These are phyloP conservation scores for Salvelinus namaycush DNA, from an alignment of 2,113 vertebrate genomes.

Conservation along the genomic window DNA sequence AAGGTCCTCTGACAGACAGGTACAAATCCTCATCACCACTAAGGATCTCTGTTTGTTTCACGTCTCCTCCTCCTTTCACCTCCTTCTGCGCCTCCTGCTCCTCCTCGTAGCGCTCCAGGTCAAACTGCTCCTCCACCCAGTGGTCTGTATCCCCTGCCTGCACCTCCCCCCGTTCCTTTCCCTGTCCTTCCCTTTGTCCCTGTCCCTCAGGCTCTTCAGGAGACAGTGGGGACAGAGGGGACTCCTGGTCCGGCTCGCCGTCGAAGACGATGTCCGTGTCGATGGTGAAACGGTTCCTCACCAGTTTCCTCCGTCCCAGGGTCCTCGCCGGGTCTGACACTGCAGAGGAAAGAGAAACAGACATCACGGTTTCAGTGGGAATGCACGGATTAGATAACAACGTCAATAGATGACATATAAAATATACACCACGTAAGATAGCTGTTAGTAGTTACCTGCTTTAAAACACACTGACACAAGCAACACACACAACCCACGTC, in stretches of 20 bases:
- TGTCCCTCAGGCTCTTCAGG: slow-evolving; percentile 55
- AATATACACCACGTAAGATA: too few species aligned
- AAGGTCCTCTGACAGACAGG: slow-evolving; percentile 63
- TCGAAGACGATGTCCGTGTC: slow-evolving; percentile 89
- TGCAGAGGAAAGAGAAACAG: slow-evolving; percentile 53
- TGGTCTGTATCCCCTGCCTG: slow-evolving; percentile 70
- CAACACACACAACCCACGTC: neutral
- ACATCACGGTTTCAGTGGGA: neutral
- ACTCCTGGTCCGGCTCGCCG: slow-evolving; percentile 81
- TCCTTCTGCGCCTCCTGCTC: slow-evolving; percentile 43
- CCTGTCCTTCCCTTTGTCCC: slow-evolving; percentile 45
- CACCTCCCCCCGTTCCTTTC: slow-evolving; percentile 52
- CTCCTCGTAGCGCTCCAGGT: slow-evolving; percentile 91
- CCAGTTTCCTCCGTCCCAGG: slow-evolving; percentile 88
- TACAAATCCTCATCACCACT: slow-evolving; percentile 90
- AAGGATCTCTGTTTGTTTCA: slow-evolving; percentile 95
- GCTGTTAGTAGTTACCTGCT: too few species aligned
- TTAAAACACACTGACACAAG: too few species aligned
- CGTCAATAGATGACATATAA: neutral
- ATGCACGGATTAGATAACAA: neutral
- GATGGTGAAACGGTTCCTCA: slow-evolving; percentile 96
- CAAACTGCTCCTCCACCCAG: slow-evolving; percentile 98
- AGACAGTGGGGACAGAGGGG: slow-evolving; percentile 39
- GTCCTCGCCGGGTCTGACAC: slow-evolving; percentile 92
- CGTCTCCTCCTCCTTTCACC: slow-evolving; percentile 82